A percentile compares a stretch with the other conserved stretches of the same genome.
phyloP scores from a whole-genome alignment of 1,140 invertebrate genomes.

The Pectinophora gossypiella region DNA sequence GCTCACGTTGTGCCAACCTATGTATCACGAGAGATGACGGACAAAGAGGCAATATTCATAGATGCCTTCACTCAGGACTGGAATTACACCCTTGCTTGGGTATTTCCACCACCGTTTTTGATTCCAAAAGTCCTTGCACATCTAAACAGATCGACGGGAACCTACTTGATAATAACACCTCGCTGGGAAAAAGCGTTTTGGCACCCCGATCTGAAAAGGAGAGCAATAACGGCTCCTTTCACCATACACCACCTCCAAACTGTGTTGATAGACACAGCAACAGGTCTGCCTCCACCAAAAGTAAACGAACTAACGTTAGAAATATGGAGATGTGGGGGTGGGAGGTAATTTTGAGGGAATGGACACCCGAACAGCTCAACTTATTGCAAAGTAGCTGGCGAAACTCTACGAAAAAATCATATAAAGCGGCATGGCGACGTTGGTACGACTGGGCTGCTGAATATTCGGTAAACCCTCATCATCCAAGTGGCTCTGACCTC shows the following conservation, averaged over 20 bases:
- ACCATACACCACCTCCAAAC: not conserved
- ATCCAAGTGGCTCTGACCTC: not conserved
- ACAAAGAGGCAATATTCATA: conserved; percentile 25
- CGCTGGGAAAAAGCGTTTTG: not conserved
- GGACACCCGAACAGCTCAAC: not conserved
- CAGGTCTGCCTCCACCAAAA: not conserved
- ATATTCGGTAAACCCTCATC: not conserved
- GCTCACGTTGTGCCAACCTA: conserved; percentile 29
- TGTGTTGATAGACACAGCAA: not conserved
- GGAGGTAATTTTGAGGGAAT: not conserved
- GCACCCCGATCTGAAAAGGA: not conserved
- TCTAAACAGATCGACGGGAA: not conserved
- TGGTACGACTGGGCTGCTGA: not conserved
- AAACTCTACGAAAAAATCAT: not conserved
- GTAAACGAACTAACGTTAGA: not conserved
- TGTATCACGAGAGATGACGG: conserved; percentile 27
- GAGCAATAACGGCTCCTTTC: not conserved
- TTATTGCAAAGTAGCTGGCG: not conserved
- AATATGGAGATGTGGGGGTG: not conserved
- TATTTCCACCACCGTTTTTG: conserved; percentile 37
- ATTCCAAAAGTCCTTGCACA: conserved; percentile 11
- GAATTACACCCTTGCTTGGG: conserved; percentile 33
- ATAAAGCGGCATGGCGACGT: not conserved
- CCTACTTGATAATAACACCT: not conserved
- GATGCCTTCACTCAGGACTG: conserved; percentile 40